Evolutionary conservation across 2,113 vertebrate species (phyloP), one percentile per base, ranked within the genome.

Genomic region (Pterocles orientalis): DNA sequence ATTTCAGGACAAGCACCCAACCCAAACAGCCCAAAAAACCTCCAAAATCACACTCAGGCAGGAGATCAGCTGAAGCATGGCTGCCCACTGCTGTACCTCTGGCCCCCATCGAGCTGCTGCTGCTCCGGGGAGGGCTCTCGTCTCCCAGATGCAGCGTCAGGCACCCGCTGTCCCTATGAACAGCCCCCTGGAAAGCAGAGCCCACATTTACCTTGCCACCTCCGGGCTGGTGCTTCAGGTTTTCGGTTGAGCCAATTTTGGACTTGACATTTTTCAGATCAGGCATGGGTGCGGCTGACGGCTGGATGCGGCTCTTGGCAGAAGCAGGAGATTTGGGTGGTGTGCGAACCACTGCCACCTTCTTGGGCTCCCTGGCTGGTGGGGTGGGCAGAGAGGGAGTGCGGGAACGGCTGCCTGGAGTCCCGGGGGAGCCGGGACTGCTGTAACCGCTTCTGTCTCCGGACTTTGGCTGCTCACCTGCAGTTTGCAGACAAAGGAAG

Each of bases 201-300:
- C 1, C 12, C 2, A 3, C 19, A 17, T 64, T 97, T 98, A 99
- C 99, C 99, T 98, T 99, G 76, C 99, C 99, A 1, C 99, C 99
- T 92, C 99, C 99, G 0, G 99, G 99, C 97, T 99, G 99, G 97
- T 99, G 98, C 76, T 99, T 99, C 65, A 99, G 98, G 98, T 99
- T 99, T 2, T 99, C 99, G 0, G 98, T 99, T 66, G 99, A 99
- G 89, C 99, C 99, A 2, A 99, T 99, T 98, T 99, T 99, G 96
- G 99, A 99, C 90, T 92, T 98, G 88, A 99, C 97, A 4, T 98
- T 98, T 96, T 99, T 99, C 94, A 99, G 98, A 96, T 99, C 99
- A 2, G 99, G 99, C 98, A 99, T 97, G 51, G 99, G 99, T 6
- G 97, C 98, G 0, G 98, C 98, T 1, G 99, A 97, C 0, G 98